Evolutionary conservation across 2,797 vertebrate species (phyloP).

Genomic region (Protonibea diacanthus): DNA sequence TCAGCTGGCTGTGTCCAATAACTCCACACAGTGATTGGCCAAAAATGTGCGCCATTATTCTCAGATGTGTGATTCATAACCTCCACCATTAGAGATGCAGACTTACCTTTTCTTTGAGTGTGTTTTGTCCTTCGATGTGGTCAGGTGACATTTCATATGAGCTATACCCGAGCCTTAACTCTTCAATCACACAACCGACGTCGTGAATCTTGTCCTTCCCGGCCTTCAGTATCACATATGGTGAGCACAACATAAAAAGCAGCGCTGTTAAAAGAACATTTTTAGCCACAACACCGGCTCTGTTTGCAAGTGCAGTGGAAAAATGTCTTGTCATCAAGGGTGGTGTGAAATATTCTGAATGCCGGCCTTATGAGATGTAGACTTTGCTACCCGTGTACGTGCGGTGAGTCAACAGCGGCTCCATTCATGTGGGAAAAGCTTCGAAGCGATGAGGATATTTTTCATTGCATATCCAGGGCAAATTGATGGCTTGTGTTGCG

Average conservation of each 20-base stretch:
- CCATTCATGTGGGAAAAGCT: conserved; percentile 47
- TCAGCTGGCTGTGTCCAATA: neutral
- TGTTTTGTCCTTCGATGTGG: neutral
- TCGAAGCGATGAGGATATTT: conserved; percentile 62
- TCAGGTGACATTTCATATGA: neutral
- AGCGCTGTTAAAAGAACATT: neutral
- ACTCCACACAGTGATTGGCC: neutral
- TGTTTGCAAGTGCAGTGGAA: neutral
- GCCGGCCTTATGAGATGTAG: conserved; percentile 11
- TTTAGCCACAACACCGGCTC: conserved; percentile 1
- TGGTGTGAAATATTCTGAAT: neutral
- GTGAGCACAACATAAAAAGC: neutral
- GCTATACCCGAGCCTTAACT: neutral
- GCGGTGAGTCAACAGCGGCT: conserved; percentile 48
- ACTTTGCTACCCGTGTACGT: conserved; percentile 7
- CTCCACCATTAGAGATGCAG: neutral
- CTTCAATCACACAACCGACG: neutral
- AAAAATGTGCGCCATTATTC: neutral
- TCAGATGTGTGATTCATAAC: conserved; percentile 1
- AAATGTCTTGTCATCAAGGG: neutral
- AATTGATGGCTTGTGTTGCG: conserved; percentile 67
- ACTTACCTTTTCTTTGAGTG: neutral
- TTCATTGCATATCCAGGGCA: conserved; percentile 74
- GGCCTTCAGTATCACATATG: neutral
- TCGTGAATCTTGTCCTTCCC: neutral